Base-by-base conservation (phyloP, 2,888 invertebrate species). In the Cancer borealis region DNA sequence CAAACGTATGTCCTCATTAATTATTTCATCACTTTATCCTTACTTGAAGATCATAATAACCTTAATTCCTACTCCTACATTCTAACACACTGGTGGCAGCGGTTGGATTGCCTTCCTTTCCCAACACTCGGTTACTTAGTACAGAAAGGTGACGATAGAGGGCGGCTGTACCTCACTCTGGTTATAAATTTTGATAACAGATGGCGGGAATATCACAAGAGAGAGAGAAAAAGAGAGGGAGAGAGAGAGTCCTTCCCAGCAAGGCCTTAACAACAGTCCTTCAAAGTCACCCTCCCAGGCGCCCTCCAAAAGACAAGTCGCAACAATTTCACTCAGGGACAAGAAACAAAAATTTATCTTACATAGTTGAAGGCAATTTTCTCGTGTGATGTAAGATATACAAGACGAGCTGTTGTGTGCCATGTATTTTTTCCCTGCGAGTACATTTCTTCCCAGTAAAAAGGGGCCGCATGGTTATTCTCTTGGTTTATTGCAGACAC, bases 261-360 rank as follows among this genome's bases (percentile, higher is more conserved):
- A 8, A 0, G 1, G 30, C 21, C 21, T 26, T n/a, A 6, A 8
- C 49, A 46, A 10, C 89, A 21, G n/a, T 14, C 89, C 47, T 6
- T n/a, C 54, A 8, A 54, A 54, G 54, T 54, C 89, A n/a, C 89
- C n/a, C 89, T 3, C 84, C 84, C 30, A n/a, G 0, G 2, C 89
- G 10, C 89, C 21, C n/a, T 21, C 79, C 30, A 84, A 4, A 46
- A 89, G 21, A 49, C 89, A 49, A 5, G 47, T n/a, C 49, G 26
- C 26, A 14, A 39, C 90, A 90, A 90, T 90, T 54, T 90, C n/a
- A 54, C 54, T 49, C 14, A n/a, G 26, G 45, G 30, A 84, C 26
- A 79, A 10, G 39, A 84, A 39, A 21, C 21, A 39, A 84, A 39
- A 39, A 39, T 39, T 39, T 84, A 21, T 84, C 84, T 39, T 30